phyloP scores from a whole-genome alignment of 2,797 vertebrate species.

The Centroberyx gerrardi region DNA sequence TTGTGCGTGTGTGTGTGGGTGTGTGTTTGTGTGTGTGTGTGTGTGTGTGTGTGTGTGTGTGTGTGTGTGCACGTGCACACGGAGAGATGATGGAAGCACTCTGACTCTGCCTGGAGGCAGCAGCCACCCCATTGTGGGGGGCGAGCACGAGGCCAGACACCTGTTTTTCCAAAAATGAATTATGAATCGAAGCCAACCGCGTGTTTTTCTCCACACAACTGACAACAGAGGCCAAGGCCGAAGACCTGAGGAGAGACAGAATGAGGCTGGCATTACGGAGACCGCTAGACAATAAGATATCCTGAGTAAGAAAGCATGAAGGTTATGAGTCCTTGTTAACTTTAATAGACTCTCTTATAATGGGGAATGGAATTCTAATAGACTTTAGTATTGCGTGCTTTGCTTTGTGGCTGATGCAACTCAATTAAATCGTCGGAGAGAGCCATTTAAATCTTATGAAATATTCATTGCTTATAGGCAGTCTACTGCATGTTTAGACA shows the following conservation, averaged over 20 bases:
- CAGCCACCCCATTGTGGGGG: conserved; percentile 56
- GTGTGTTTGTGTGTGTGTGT: not conserved
- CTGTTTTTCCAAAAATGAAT: conserved; percentile 78
- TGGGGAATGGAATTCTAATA: conserved; percentile 59
- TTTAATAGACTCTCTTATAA: conserved; percentile 71
- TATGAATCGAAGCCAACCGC: conserved; percentile 67
- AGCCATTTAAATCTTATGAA: conserved; percentile 71
- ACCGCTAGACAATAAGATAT: conserved; percentile 52
- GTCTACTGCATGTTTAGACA: conserved; percentile 45
- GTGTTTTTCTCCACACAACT: conserved; percentile 52
- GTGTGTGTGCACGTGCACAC: not conserved
- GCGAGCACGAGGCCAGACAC: conserved; percentile 73
- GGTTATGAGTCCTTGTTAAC: conserved; percentile 77
- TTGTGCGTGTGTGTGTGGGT: conserved; percentile 1
- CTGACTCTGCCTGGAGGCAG: conserved; percentile 65
- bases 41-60: not conserved
- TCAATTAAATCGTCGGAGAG: conserved; percentile 65
- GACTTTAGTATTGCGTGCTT: conserved; percentile 36
- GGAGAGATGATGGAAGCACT: conserved; percentile 46
- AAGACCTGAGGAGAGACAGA: conserved; percentile 61
- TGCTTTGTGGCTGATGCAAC: conserved; percentile 57
- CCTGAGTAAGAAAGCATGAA: conserved; percentile 57
- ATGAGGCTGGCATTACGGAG: conserved; percentile 48
- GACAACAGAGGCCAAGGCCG: conserved; percentile 60
- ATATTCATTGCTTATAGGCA: conserved; percentile 65